Evolutionary conservation across 2,888 invertebrate genomes (phyloP).

Genomic region (Caenorhabditis virilis): DNA sequence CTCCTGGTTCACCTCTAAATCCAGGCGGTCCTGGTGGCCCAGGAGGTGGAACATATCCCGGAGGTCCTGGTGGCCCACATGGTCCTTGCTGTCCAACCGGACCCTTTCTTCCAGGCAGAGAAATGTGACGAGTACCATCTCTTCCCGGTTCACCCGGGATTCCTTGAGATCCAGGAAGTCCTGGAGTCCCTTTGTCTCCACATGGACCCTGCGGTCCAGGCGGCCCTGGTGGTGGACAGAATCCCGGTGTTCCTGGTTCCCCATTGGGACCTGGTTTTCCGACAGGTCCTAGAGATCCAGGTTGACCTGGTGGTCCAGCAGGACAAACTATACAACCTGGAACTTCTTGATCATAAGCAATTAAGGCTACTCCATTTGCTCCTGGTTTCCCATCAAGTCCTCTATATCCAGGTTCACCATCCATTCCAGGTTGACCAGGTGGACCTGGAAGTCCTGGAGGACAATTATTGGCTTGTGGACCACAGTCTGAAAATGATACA

Average conservation of each 20-base stretch:
- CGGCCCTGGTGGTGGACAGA: slow-evolving; percentile 9
- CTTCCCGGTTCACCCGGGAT: slow-evolving; percentile 24
- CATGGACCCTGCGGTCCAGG: slow-evolving; percentile 23
- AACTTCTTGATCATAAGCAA: slow-evolving; percentile 37
- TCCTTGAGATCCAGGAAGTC: slow-evolving; percentile 20
- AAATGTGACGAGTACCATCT: slow-evolving; percentile 18
- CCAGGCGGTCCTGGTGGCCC: slow-evolving; percentile 37
- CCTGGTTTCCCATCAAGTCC: slow-evolving; percentile 35
- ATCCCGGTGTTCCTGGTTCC: slow-evolving; percentile 19
- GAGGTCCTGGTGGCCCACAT: slow-evolving; percentile 30
- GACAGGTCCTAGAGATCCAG: slow-evolving; percentile 16
- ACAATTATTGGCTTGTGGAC: slow-evolving; percentile 29
- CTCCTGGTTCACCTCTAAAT: slow-evolving; percentile 16
- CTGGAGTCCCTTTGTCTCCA: slow-evolving; percentile 16
- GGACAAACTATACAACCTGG: slow-evolving; percentile 38
- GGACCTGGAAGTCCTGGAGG: slow-evolving; percentile 25
- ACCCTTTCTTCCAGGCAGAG: slow-evolving; percentile 21
- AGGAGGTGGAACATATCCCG: slow-evolving; percentile 38
- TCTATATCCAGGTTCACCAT: slow-evolving; percentile 32
- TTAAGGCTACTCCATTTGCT: slow-evolving; percentile 32
- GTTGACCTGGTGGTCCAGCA: slow-evolving; percentile 24
- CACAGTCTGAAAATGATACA: slow-evolving; percentile 19
- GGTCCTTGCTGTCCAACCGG: slow-evolving; percentile 23
- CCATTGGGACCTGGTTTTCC: slow-evolving; percentile 13
- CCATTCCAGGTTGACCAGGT: slow-evolving; percentile 15